Evolutionary conservation across 2,888 invertebrate species (phyloP), one percentile per base, ranked within the genome.

Genomic region (Stenurella melanura): DNA sequence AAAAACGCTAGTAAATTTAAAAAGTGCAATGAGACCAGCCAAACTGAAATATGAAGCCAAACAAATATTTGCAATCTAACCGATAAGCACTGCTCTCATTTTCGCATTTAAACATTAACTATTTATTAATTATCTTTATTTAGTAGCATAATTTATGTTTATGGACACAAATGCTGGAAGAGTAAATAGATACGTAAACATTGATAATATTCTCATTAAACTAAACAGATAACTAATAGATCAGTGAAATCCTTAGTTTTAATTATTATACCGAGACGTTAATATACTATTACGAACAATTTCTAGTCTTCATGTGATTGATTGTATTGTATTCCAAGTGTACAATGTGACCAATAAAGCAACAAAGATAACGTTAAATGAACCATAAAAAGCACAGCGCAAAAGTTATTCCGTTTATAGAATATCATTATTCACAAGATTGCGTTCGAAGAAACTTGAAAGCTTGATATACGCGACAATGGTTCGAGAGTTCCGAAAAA

Each of bases 381-480:
- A 38, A 58, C 60, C 60, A 30, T 66, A 72, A 75, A 75, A 61
- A 75, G 26, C 56, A 12, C 71, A 66, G 21, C 54, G 50, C 26
- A 34, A 63, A 75, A 64, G 26, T 30, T 54, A 74, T 30, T 74
- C 69, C 74, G 63, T 63, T 63, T 72, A 75, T 61, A 58, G 70
- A 26, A 54, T 58, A 30, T 30, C 58, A 68, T 66, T 67, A 72
- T 72, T 67, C 67, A 57, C 67, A 58, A 71, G 64, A 73, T 42
- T 63, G 73, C 42, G 61, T 58, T 26, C 21, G 18, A 60, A 66
- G 58, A 75, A 71, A 70, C 50, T 64, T 71, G 42, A 74, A 6
- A 42, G 50, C 66, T 75, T 50, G 54, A 56, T 69, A 61, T 12
- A 73, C 42, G 56, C 26, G 18, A 79, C 67, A 71, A 80, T 80